Base-by-base conservation (phyloP, 2,113 vertebrate genomes). In the Microcebus griseorufus region DNA sequence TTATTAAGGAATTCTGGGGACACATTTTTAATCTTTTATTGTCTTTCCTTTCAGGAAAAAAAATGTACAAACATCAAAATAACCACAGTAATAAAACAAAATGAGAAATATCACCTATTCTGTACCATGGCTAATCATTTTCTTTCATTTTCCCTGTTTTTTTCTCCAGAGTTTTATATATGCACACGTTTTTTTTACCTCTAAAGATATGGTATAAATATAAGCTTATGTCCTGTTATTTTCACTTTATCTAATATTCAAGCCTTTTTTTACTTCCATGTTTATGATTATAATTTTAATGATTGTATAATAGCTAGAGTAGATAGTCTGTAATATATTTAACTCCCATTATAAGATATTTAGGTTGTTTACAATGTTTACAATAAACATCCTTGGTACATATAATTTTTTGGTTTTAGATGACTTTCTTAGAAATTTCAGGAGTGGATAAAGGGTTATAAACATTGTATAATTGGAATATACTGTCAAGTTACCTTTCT, bases 351-450 rank as follows among this genome's bases (percentile, higher is more conserved):
- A 29, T 55, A 84, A 92, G 45, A 83, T n/a, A 91, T 51, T 76
- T 81, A 78, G 69, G 29, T 51, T 78, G 75, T 62, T 73, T 69
- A 65, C 3, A 91, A 7, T 81, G 32, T 81, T 91, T 96, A 37
- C 1, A 72, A 70, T 55, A 89, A 87, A 96, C 29, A 88, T 4
- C 18, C 34, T 69, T 53, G 37, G 37, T 37, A 17, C 18, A 76
- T n/a, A 65, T 53, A 13, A 93, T 20, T 72, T 65, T 90, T 80
- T 53, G 5, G 2, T 95, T 85, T 92, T 76, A 83, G 62, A 70
- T 70, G 48, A 92, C 32, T 84, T 95, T 81, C 58, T 87, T 84
- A 86, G 60, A 87, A 90, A 93, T 95, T 93, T 72, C 27, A 78
- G 34, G 45, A 79, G 17, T 75, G 32, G 27, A 64, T 10, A 70